These are phyloP conservation scores for Gracilinanus agilis DNA, from an alignment of 2,113 vertebrate genomes.

Conservation along the genomic window DNA sequence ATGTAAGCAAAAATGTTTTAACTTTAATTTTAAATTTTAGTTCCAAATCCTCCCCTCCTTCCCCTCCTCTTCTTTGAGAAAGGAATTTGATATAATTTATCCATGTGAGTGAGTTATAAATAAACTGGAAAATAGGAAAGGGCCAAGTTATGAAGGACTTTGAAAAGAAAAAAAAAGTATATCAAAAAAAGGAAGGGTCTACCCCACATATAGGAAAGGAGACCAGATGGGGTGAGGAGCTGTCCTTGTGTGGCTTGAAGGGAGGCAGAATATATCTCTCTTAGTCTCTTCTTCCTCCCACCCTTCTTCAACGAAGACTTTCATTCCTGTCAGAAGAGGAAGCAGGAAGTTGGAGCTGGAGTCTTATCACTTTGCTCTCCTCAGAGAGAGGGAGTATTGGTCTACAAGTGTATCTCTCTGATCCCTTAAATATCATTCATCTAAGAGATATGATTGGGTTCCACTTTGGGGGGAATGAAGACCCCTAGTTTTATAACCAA, in stretches of 20 bases:
- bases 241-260: neutral
- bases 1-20: neutral
- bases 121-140: neutral
- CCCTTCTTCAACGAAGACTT: neutral
- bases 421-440: neutral
- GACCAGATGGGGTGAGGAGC: neutral
- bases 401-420: neutral
- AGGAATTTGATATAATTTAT: neutral
- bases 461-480: neutral
- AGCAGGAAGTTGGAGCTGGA: neutral
- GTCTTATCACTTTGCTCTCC: neutral
- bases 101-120: neutral
- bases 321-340: neutral
- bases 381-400: neutral
- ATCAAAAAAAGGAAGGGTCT: neutral
- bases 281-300: neutral
- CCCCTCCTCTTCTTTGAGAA: neutral
- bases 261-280: neutral
- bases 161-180: neutral
- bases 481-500: neutral
- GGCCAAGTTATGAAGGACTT: neutral
- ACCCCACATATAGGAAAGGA: neutral
- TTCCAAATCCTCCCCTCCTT: neutral
- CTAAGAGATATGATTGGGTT: neutral
- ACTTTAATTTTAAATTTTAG: neutral